These are phyloP conservation scores for Thalassoma bifasciatum DNA, from an alignment of 2,113 vertebrate species.

Conservation along the genomic window DNA sequence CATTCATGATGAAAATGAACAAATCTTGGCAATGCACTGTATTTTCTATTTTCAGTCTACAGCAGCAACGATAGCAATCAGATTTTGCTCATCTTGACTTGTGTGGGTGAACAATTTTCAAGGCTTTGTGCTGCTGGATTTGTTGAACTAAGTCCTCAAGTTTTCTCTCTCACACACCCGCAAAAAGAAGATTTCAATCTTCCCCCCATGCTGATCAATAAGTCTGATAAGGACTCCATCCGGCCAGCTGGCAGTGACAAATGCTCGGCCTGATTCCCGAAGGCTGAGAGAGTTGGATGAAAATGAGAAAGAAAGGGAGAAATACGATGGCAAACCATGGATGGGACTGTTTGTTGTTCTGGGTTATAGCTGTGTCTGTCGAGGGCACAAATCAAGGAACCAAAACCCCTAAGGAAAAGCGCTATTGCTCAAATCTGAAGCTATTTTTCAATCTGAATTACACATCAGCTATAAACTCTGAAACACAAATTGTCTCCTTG, in stretches of 20 bases:
- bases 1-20: too few species aligned
- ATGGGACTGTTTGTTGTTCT: not conserved
- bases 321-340: constrained; percentile 7
- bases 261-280: constrained; percentile 30
- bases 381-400: not conserved
- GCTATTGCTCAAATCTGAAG: too few species aligned
- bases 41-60: not conserved
- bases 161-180: not conserved
- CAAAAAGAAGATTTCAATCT: constrained; percentile 23
- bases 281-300: not conserved
- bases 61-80: constrained; percentile 3
- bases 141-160: constrained; percentile 3
- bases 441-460: too few species aligned
- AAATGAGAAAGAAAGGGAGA: not conserved
- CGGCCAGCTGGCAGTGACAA: constrained; percentile 49
- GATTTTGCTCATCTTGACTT: not conserved
- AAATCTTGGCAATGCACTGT: not conserved
- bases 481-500: too few species aligned
- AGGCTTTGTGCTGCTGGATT: constrained; percentile 13
- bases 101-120: constrained; percentile 10
- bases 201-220: constrained; percentile 58
- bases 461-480: too few species aligned
- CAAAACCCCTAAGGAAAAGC: not conserved
- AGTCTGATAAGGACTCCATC: constrained; percentile 51
- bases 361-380: not conserved